A percentile compares a stretch with the other conserved stretches of the same genome.
These are phyloP conservation scores for Dysidea cf. avara DNA, from an alignment of 37 sponge, comb jelly and placozoan species.

Conservation along the genomic window DNA sequence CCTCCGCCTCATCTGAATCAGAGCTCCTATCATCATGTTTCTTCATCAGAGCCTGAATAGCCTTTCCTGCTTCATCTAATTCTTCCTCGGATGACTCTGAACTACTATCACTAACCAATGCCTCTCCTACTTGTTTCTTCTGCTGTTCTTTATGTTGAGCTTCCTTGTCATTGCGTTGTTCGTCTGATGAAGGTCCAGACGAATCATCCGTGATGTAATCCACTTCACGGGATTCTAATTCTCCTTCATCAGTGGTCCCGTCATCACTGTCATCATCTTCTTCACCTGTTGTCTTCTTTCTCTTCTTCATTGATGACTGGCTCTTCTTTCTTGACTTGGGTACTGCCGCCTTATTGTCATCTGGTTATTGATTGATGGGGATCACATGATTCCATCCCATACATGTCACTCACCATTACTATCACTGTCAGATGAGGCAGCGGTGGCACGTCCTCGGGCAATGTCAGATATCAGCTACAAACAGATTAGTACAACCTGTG, in stretches of 20 bases:
- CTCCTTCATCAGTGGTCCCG: slow-evolving; percentile 81
- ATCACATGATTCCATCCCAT: no score
- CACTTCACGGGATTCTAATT: slow-evolving; percentile 79
- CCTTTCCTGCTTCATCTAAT: slow-evolving; percentile 72
- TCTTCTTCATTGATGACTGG: not conserved
- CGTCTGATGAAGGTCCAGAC: no score
- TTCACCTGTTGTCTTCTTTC: slow-evolving; percentile 25
- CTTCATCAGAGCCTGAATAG: slow-evolving; percentile 71
- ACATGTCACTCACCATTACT: no score
- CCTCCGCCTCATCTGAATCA: slow-evolving; percentile 30
- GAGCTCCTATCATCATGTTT: slow-evolving; percentile 25
- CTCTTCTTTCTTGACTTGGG: slow-evolving; percentile 2
- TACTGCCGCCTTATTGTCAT: not conserved
- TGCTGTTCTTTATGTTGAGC: slow-evolving; percentile 23
- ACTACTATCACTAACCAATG: slow-evolving; percentile 16
- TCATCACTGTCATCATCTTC: slow-evolving; percentile 51
- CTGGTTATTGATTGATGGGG: not conserved
- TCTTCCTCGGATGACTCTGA: no score
- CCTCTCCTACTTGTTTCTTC: slow-evolving; percentile 11
- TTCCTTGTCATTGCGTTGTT: slow-evolving; percentile 12
- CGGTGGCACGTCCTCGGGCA: no score
- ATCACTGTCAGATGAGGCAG: no score
- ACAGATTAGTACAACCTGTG: no score
- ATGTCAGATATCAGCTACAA: no score
- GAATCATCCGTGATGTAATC: slow-evolving; percentile 83